These are phyloP conservation scores for Takifugu rubripes DNA, from an alignment of 2,797 vertebrate genomes.

Conservation along the genomic window DNA sequence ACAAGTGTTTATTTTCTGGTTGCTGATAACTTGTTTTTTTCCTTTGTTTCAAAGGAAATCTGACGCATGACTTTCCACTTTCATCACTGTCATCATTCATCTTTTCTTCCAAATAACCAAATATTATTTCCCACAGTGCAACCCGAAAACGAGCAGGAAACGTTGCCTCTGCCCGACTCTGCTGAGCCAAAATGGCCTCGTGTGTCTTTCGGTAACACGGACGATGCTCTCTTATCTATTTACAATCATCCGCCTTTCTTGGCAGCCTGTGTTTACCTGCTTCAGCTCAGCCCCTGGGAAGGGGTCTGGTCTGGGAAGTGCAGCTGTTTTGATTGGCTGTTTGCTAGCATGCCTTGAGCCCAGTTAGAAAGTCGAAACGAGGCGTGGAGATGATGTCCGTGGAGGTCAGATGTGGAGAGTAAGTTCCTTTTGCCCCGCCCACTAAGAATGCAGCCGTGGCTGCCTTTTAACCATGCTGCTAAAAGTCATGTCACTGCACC, in stretches of 20 bases:
- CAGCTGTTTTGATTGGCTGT: conserved; percentile 62
- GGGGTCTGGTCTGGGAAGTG: conserved; percentile 31
- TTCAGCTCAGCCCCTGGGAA: conserved; percentile 43
- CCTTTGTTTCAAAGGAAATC: too few relatives aligned
- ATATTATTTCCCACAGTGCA: conserved; percentile 67
- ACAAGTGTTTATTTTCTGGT: too few relatives aligned
- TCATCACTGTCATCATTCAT: background rate
- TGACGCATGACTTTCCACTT: background rate
- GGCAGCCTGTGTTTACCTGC: conserved; percentile 45
- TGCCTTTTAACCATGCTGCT: conserved; percentile 9
- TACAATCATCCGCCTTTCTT: conserved; percentile 43
- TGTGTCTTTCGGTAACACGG: conserved; percentile 62
- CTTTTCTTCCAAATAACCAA: conserved; percentile 17
- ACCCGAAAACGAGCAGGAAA: conserved; percentile 61
- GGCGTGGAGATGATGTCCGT: conserved; percentile 28
- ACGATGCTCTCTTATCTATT: conserved; percentile 20
- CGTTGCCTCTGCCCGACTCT: conserved; percentile 39
- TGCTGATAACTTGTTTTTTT: too few relatives aligned
- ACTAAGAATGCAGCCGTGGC: background rate
- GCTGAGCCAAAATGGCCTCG: conserved; percentile 50
- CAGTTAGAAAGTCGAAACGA: conserved; percentile 58
- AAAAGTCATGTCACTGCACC: conserved; percentile 19
- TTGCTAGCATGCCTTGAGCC: conserved; percentile 68
- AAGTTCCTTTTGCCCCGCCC: conserved; percentile 39
- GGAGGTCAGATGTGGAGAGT: conserved; percentile 30